phyloP scores from a whole-genome alignment of 2,797 vertebrate species.

The Urocyon cinereoargenteus region DNA sequence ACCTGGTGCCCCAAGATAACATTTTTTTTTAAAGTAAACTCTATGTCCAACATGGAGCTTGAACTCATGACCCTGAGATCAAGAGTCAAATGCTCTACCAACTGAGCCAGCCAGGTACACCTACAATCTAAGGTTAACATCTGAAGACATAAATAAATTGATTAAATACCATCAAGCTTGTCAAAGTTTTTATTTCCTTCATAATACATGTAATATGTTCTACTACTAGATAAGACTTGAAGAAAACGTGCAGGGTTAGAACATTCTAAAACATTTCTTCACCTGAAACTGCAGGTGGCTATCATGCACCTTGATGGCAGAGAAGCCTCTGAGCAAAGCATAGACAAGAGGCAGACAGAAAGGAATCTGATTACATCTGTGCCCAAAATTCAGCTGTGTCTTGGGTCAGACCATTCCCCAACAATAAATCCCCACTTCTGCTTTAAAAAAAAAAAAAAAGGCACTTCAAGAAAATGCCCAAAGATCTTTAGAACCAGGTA shows the following conservation, averaged over 20 bases:
- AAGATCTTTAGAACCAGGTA: background rate
- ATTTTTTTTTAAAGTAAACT: background rate
- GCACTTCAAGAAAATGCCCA: background rate
- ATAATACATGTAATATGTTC: background rate
- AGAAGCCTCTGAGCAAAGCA: background rate
- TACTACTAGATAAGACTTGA: background rate
- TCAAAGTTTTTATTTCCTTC: conserved; percentile 40
- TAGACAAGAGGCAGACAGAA: background rate
- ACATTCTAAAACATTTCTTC: background rate
- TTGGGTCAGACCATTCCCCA: background rate
- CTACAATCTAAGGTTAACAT: background rate
- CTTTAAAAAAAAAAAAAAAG: background rate
- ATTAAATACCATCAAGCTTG: background rate
- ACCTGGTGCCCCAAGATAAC: background rate
- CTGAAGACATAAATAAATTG: conserved; percentile 29
- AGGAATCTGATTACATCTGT: background rate
- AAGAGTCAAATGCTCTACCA: background rate
- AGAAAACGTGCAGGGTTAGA: background rate
- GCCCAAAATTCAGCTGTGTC: background rate
- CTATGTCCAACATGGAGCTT: background rate
- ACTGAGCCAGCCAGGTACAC: background rate
- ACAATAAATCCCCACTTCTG: background rate
- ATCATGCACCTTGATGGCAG: background rate
- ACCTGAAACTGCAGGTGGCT: background rate
- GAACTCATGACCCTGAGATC: background rate